Percentiles rank a stretch among this genome's conserved stretches.
phyloP scores from a whole-genome alignment of 2,797 vertebrate species.

The Cottoperca gobio region DNA sequence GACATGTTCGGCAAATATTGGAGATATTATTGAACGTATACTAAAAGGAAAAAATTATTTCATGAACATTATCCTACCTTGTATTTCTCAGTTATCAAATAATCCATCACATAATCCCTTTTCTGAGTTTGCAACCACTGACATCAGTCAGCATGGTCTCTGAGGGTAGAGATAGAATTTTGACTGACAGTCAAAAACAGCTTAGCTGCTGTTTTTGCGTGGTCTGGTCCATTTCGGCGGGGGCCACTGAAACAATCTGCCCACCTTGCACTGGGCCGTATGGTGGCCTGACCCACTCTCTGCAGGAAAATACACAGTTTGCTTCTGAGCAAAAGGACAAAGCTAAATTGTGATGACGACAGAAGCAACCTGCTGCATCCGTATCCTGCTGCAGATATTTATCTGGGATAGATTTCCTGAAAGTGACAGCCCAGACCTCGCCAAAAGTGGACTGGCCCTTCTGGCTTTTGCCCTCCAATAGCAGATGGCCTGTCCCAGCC shows the following conservation, averaged over 20 bases:
- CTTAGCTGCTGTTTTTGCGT: slow-evolving; percentile 34
- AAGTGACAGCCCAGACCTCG: slow-evolving; percentile 10
- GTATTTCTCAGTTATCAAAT: slow-evolving; percentile 56
- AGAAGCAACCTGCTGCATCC: slow-evolving; percentile 2
- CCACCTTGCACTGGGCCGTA: neutral
- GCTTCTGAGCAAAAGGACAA: neutral
- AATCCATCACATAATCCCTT: slow-evolving; percentile 65
- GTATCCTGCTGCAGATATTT: slow-evolving; percentile 11
- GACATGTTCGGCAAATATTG: neutral
- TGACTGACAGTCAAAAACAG: slow-evolving; percentile 23
- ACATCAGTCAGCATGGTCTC: slow-evolving; percentile 38
- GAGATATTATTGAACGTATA: neutral
- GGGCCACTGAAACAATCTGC: slow-evolving; percentile 8
- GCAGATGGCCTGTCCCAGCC: slow-evolving; percentile 67
- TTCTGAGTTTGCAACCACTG: neutral
- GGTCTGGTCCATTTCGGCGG: slow-evolving; percentile 54
- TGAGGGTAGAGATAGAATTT: slow-evolving; percentile 7
- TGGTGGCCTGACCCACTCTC: neutral
- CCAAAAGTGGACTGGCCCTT: slow-evolving; percentile 51
- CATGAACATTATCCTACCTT: slow-evolving; percentile 57
- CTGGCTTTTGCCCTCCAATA: slow-evolving; percentile 51
- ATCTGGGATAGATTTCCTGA: slow-evolving; percentile 14
- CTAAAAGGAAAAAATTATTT: neutral
- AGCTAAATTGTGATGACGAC: neutral
- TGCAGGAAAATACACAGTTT: neutral